phyloP scores from a whole-genome alignment of 2,888 invertebrate genomes.

The Eumacrocentrus americanus region DNA sequence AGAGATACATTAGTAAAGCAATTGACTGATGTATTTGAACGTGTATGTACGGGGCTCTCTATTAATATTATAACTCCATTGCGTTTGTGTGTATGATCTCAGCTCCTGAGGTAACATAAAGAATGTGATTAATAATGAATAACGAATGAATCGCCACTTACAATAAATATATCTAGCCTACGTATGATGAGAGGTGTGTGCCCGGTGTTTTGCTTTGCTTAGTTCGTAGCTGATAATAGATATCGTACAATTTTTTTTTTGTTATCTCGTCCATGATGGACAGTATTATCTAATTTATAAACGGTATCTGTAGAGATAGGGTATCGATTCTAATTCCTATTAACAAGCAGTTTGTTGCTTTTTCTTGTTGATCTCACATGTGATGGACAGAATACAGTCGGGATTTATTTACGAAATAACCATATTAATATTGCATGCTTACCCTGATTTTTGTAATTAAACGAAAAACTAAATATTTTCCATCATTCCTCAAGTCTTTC shows the following conservation, averaged over 20 bases:
- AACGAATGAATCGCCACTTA: constrained; percentile 41
- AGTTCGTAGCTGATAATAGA: constrained; percentile 39
- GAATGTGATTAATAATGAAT: constrained; percentile 51
- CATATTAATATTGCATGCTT: constrained; percentile 17
- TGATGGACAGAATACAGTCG: neutral
- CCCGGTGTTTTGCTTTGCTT: constrained; percentile 46
- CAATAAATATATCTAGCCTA: constrained; percentile 32
- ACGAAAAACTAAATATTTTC: constrained; percentile 28
- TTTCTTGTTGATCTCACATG: too few species aligned
- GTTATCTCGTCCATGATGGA: constrained; percentile 28
- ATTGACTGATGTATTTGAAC: constrained; percentile 31
- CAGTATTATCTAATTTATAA: neutral
- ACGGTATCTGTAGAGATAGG: neutral
- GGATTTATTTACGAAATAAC: neutral
- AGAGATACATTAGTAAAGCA: constrained; percentile 25
- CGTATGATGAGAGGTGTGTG: constrained; percentile 44
- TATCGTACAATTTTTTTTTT: constrained; percentile 38
- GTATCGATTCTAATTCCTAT: neutral
- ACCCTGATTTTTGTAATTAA: constrained; percentile 32
- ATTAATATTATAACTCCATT: constrained; percentile 42
- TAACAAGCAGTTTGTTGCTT: constrained; percentile 18
- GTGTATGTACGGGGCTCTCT: constrained; percentile 35
- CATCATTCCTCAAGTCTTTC: constrained; percentile 56
- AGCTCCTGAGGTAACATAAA: constrained; percentile 60
- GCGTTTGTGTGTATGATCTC: constrained; percentile 58